Conservation (phyloP, 1,140 invertebrate genomes). For the Drosophila sucinea region DNA sequence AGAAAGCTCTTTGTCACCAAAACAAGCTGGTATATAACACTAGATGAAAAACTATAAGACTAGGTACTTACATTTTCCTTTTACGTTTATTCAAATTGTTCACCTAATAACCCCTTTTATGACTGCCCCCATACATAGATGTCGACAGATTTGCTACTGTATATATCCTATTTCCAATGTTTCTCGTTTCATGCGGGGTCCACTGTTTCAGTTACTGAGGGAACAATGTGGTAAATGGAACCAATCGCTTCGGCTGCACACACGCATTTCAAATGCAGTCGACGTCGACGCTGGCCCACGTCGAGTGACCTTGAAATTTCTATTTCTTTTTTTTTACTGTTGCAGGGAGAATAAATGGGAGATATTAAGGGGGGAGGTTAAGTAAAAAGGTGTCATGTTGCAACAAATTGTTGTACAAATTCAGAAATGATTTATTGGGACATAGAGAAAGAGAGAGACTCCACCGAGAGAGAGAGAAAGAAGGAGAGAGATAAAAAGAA, state of each 20-base stretch:
- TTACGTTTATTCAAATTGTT: neutral
- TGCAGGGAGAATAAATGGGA: neutral
- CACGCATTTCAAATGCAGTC: slow-evolving; percentile 67
- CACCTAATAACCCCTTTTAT: slow-evolving; percentile 1
- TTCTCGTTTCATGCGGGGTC: neutral
- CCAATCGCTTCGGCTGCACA: slow-evolving; percentile 44
- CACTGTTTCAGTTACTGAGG: slow-evolving; percentile 4
- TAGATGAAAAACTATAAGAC: neutral
- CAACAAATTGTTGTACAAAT: slow-evolving; percentile 28
- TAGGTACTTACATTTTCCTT: neutral
- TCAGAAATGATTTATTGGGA: slow-evolving; percentile 1
- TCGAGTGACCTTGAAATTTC: slow-evolving; percentile 64
- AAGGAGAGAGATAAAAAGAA: slow-evolving; percentile 3
- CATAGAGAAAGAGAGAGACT: neutral
- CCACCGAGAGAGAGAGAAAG: neutral
- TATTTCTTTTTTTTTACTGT: slow-evolving; percentile 24
- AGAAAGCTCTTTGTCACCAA: too few relatives aligned
- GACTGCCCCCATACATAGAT: neutral
- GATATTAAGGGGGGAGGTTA: slow-evolving; percentile 4
- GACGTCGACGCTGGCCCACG: slow-evolving; percentile 19
- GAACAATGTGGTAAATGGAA: slow-evolving; percentile 42
- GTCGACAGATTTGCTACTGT: slow-evolving; percentile 21
- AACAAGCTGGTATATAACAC: too few relatives aligned
- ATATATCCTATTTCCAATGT: slow-evolving; percentile 51
- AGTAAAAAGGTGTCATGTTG: slow-evolving; percentile 35